Conservation (phyloP, 2,797 vertebrate genomes). For the Cheirogaleus major region DNA sequence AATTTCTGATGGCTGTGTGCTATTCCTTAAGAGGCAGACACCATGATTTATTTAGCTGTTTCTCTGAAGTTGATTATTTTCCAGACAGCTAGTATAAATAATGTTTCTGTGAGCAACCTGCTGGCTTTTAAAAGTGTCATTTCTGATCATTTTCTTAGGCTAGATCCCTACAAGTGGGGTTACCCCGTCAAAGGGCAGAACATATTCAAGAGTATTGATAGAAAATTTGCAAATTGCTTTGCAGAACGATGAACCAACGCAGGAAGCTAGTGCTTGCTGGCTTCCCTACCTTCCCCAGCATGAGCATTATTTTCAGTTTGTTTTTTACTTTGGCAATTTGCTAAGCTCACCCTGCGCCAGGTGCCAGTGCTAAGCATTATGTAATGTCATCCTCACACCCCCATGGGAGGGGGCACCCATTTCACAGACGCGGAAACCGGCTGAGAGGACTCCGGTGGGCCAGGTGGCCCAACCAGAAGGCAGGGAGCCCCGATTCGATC, state of each 20-base stretch:
- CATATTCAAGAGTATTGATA: background rate
- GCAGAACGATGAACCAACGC: background rate
- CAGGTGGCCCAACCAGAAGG: background rate
- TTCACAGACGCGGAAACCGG: background rate
- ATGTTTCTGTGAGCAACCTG: background rate
- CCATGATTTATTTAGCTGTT: background rate
- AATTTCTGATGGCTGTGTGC: background rate
- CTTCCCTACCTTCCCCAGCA: background rate
- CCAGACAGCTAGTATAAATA: background rate
- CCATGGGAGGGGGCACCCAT: background rate
- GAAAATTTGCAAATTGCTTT: background rate
- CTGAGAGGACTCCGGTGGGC: background rate
- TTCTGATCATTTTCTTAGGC: conserved; percentile 4
- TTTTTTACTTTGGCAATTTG: conserved; percentile 44
- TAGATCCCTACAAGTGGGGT: background rate
- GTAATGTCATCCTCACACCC: background rate
- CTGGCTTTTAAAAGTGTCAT: background rate
- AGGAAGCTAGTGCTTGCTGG: background rate
- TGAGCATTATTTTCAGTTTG: conserved; percentile 43
- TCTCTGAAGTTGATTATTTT: background rate
- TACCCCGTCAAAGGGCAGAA: background rate
- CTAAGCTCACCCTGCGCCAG: background rate
- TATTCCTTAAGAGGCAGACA: background rate
- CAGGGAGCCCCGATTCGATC: background rate
- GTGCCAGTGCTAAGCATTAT: conserved; percentile 34